phyloP scores from a whole-genome alignment of 2,888 invertebrate genomes.

The Clistopyga incitator region DNA sequence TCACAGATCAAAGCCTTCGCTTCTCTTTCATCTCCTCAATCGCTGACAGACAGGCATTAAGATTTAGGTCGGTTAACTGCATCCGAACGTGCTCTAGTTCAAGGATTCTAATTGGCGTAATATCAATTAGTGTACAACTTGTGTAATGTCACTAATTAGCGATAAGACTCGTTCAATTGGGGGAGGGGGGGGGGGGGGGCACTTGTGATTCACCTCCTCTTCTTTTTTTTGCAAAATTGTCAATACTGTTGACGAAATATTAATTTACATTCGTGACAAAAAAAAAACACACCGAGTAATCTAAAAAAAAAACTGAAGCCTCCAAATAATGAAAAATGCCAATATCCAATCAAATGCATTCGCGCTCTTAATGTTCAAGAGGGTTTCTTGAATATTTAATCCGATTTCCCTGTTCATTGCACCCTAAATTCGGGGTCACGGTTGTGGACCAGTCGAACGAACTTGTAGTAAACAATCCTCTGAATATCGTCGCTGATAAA shows the following conservation, averaged over 20 bases:
- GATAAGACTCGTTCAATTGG: neutral
- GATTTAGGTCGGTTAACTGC: neutral
- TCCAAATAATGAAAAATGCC: no score
- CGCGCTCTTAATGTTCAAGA: neutral
- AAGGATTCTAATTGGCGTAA: slow-evolving; percentile 23
- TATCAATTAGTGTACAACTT: slow-evolving; percentile 20
- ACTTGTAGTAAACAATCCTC: neutral
- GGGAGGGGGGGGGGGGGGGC: neutral
- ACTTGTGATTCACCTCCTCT: neutral
- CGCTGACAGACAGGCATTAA: neutral
- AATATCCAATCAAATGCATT: neutral
- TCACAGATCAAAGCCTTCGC: neutral
- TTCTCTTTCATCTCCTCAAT: neutral
- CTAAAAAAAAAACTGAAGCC: no score
- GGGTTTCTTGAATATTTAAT: neutral
- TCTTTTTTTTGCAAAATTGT: neutral
- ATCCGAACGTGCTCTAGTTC: neutral
- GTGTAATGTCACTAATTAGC: slow-evolving; percentile 13
- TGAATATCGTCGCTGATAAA: neutral
- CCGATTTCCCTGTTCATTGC: neutral
- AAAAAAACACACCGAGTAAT: no score
- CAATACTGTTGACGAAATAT: neutral
- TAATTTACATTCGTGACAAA: slow-evolving; percentile 11
- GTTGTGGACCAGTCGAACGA: neutral
- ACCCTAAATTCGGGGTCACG: neutral